Evolutionary conservation across 2,113 vertebrate species (phyloP).

Genomic region (Mesoclemmys tuberculata): DNA sequence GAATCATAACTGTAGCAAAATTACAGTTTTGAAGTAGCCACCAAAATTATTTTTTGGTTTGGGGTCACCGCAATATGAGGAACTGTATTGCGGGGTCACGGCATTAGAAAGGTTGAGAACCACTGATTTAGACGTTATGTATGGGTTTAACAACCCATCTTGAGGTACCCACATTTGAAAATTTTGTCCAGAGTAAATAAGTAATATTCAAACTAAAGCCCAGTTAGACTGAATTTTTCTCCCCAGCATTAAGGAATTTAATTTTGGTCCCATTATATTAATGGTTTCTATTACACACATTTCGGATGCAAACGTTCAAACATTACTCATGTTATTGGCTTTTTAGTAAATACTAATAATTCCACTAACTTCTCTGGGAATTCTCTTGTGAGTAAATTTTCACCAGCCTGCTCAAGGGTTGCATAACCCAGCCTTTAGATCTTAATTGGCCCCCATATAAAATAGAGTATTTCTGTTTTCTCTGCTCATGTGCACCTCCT

Average conservation of each 20-base stretch:
- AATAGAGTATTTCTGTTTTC: not conserved
- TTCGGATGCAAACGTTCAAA: not conserved
- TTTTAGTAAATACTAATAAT: not conserved
- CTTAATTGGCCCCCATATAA: not conserved
- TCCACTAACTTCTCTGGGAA: not conserved
- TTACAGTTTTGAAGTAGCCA: too few species aligned
- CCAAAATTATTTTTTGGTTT: too few species aligned
- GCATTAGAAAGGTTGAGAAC: too few species aligned
- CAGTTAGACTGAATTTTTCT: not conserved
- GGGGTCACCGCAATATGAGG: too few species aligned
- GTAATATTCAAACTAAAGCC: not conserved
- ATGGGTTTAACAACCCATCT: conserved; percentile 6
- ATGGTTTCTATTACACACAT: not conserved
- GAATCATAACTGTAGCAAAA: too few species aligned
- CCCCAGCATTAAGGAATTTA: not conserved
- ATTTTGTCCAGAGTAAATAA: not conserved
- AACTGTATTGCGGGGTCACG: too few species aligned
- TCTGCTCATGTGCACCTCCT: rapidly evolving
- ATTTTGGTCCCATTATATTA: conserved; percentile 18
- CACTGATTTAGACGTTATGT: conserved; percentile 17
- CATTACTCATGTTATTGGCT: not conserved
- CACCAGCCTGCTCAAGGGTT: not conserved
- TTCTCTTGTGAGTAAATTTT: not conserved
- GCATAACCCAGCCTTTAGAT: not conserved
- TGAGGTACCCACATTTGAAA: conserved; percentile 6